Base-by-base conservation (phyloP, 2,797 vertebrate genomes). In the Borostomias antarcticus region DNA sequence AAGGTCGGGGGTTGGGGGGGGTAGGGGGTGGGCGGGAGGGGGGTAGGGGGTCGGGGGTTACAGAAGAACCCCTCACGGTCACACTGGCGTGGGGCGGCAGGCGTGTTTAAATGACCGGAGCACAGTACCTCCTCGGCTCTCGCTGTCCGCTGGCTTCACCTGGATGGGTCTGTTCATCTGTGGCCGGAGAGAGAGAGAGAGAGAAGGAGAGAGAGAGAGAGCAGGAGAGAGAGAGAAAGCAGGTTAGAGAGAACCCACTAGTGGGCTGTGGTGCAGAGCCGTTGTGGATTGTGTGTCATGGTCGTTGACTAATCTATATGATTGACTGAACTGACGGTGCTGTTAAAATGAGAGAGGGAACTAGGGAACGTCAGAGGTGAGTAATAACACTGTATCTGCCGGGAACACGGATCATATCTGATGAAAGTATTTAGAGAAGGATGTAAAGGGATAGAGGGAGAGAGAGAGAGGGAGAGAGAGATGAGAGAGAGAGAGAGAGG, bases 121-220 rank as follows among this genome's bases (percentile, higher is more conserved):
- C 35, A 53, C 62, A 29, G 88, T 93, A 98, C 97, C 97, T 98
- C 96, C 97, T 94, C 97, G 94, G 91, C 97, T 98, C 92, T 98
- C 96, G 69, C 97, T 98, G 95, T 98, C 97, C 77, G 97, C 97
- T 77, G 97, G 97, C 89, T 98, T 98, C 95, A 98, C 97, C 91
- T 98, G 97, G 95, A 98, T 98, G 0, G 96, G 97, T 90, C 97
- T 95, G 90, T 98, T 98, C 97, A 98, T 98, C 97, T 98, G 94
- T 21, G 30, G 74, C 26, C 5, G 28, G 21, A 8, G 37, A 28
- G 29, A 40, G 19, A 66, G 13, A 52, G 23, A 40, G 30, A 64
- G 30, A 64, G 19, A 63, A 51, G 54, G 35, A 28, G 19, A 17
- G 10, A 47, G 23, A 40, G 48, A 47, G 32, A 52, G 62, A 57